These are phyloP conservation scores for Oxystoma pomonae DNA, from an alignment of 2,888 invertebrate genomes.

Conservation along the genomic window DNA sequence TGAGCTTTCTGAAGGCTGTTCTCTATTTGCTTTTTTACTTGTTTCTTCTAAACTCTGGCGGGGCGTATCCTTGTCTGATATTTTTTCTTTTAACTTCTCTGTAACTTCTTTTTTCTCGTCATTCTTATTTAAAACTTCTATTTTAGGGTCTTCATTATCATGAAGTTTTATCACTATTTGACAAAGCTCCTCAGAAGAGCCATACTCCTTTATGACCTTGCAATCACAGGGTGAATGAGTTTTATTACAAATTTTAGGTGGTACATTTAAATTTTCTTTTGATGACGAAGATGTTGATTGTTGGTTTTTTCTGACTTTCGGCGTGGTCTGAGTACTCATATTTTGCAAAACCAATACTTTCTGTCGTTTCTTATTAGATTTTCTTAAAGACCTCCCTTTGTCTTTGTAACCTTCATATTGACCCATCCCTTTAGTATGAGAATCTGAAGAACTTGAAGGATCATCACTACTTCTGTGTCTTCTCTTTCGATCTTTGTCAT, in stretches of 20 bases:
- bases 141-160: slow-evolving; percentile 35
- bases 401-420: slow-evolving; percentile 20
- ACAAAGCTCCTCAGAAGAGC: slow-evolving; percentile 34
- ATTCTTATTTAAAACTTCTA: slow-evolving; percentile 28
- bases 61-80: slow-evolving; percentile 6
- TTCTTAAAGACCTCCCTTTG: slow-evolving; percentile 16
- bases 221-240: slow-evolving; percentile 30
- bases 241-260: slow-evolving; percentile 17
- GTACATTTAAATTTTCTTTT: background rate
- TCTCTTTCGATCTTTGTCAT: background rate
- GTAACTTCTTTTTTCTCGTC: slow-evolving; percentile 11
- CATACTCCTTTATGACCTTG: slow-evolving; percentile 3
- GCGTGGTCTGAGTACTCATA: slow-evolving; percentile 45
- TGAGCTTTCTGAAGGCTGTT: background rate
- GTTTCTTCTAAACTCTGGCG: slow-evolving; percentile 3
- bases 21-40: background rate
- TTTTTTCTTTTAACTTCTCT: slow-evolving; percentile 13
- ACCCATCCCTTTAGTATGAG: background rate
- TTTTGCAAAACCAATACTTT: slow-evolving; percentile 39
- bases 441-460: slow-evolving; percentile 5
- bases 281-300: background rate
- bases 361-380: slow-evolving; percentile 16
- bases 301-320: slow-evolving; percentile 26
- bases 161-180: slow-evolving; percentile 43
- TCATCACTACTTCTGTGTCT: slow-evolving; percentile 2